Conservation (phyloP, 2,113 vertebrate genomes). For the Actenoides hombroni region DNA sequence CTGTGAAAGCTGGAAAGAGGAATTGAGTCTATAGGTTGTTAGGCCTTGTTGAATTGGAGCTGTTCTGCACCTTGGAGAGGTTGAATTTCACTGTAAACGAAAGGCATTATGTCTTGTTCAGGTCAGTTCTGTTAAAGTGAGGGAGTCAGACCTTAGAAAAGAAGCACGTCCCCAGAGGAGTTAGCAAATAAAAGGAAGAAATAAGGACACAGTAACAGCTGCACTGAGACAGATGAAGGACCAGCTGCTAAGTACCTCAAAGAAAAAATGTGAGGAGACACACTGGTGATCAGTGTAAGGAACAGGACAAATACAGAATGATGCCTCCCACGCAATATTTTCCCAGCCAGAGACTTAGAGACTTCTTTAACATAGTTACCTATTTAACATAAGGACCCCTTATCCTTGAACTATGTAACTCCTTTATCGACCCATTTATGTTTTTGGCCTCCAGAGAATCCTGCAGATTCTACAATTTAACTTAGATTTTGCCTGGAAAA, state of each 20-base stretch:
- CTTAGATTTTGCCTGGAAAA: background rate
- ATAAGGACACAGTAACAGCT: background rate
- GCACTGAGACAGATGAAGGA: background rate
- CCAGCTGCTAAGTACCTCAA: background rate
- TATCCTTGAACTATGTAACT: background rate
- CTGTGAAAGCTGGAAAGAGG: background rate
- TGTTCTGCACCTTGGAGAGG: background rate
- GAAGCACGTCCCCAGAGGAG: background rate
- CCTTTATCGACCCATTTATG: background rate
- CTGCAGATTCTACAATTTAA: background rate
- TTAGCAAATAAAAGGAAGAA: background rate
- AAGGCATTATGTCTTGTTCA: background rate
- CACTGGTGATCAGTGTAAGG: background rate
- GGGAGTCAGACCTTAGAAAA: background rate
- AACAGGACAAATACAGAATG: background rate
- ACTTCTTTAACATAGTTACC: background rate
- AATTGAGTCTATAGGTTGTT: background rate
- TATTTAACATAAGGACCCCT: background rate
- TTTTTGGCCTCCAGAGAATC: background rate
- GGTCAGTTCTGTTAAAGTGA: background rate
- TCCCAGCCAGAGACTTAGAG: background rate
- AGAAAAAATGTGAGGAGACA: background rate
- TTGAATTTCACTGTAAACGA: background rate
- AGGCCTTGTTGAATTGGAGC: background rate
- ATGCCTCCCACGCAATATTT: background rate